A percentile compares a stretch with the other conserved stretches of the same genome.
These are phyloP conservation scores for Branchipolynoe longqiensis DNA, from an alignment of 2,888 invertebrate genomes.

Conservation along the genomic window DNA sequence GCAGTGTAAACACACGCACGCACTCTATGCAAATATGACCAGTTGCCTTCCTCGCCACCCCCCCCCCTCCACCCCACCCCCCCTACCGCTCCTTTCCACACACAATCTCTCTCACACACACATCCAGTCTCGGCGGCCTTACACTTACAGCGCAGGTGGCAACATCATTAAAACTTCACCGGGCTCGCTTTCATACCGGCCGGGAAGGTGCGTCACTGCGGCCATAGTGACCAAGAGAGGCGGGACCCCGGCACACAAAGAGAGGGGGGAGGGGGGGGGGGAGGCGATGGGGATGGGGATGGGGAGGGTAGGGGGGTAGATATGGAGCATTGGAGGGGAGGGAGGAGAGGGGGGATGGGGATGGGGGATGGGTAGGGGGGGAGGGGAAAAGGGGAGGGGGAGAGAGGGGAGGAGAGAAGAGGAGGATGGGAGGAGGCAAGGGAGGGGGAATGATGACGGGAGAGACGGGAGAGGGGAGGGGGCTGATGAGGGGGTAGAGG, in stretches of 20 bases:
- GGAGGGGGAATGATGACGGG: neutral
- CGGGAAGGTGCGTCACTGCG: conserved; percentile 30
- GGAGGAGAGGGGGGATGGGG: neutral
- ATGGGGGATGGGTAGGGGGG: neutral
- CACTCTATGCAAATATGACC: too few species aligned
- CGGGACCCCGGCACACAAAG: conserved; percentile 4
- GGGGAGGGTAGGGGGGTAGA: neutral
- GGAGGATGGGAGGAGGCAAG: neutral
- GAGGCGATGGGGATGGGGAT: neutral
- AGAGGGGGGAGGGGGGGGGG: neutral
- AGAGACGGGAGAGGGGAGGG: neutral
- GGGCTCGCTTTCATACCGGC: conserved; percentile 40
- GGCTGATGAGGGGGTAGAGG: neutral
- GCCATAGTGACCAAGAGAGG: conserved; percentile 14
- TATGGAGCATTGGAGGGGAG: too few species aligned
- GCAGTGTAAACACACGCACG: too few species aligned
- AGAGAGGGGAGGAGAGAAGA: too few species aligned
- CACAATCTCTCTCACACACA: too few species aligned
- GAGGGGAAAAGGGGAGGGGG: too few species aligned
- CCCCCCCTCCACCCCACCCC: too few species aligned
- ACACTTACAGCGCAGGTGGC: conserved; percentile 52
- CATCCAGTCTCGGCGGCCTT: too few species aligned
- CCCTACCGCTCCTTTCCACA: too few species aligned
- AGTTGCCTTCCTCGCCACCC: too few species aligned
- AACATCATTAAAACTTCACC: conserved; percentile 55